Base-by-base conservation (phyloP, 1,140 invertebrate species). In the Mycetomoellerius zeteki region DNA sequence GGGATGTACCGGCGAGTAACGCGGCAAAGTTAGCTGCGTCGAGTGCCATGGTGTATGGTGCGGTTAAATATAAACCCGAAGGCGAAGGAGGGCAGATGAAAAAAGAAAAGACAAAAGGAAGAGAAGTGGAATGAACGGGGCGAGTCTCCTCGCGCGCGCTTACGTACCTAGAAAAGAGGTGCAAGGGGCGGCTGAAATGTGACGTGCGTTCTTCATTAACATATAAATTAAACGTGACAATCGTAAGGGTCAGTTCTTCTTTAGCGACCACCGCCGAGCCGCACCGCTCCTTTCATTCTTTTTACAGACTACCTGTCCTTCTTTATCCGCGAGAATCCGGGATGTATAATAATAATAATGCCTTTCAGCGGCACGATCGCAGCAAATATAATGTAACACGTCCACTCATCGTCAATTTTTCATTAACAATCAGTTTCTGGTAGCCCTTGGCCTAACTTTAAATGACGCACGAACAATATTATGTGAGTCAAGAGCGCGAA, bases 151-250 rank as follows among this genome's bases (percentile, higher is more conserved):
- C 30, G 47, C 58, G 52, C 71, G 52, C 64, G 50, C 58, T 64
- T 24, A 14, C 71, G 33, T 33, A 60, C 8, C 19, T 56, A 14
- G 52, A 62, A 71, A 86, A 65, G 71, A 82, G 73, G 52, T 88
- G 88, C 62, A 54, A 73, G 76, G 76, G 60, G 54, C 89, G 52
- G 82, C 85, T 91, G 89, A 89, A 92, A 92, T 89, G 86, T 90
- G 91, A 92, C 91, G 90, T 88, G 89, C 81, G 85, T 91, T 93
- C 80, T 69, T 84, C 90, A 93, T 93, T 93, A 93, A 92, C 92
- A 92, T 93, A 93, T 92, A 93, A 93, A 93, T 93, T 93, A 93
- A 92, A 92, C 88, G 88, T 86, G 91, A 92, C 92, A 92, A 89
- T 90, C 67, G 80, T 92, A 85, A 82, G 85, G 91, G 86, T 91